These are phyloP conservation scores for Garra rufa DNA, from an alignment of 2,113 vertebrate genomes.

Conservation along the genomic window DNA sequence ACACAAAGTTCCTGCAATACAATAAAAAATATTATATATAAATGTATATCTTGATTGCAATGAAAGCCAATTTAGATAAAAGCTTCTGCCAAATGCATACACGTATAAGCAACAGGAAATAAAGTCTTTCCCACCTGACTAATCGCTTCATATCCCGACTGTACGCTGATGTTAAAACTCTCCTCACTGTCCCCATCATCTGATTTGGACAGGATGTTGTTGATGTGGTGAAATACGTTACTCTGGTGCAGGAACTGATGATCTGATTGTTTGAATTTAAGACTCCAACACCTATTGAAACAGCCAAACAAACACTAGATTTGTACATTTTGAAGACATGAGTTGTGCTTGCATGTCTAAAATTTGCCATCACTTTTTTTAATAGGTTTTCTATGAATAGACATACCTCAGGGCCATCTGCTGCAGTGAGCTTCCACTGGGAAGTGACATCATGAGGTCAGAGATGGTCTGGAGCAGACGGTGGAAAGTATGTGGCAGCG, in stretches of 20 bases:
- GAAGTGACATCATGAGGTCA: constrained; percentile 99
- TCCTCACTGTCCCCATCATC: constrained; percentile 98
- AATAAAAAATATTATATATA: too few species aligned
- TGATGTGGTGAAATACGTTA: constrained; percentile 99
- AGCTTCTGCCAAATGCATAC: not conserved
- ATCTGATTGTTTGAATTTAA: constrained; percentile 99
- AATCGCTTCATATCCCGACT: constrained; percentile 96
- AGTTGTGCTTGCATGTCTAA: not conserved
- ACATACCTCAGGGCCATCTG: constrained; percentile 96
- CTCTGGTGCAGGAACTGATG: constrained; percentile 99
- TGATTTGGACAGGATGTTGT: constrained; percentile 98
- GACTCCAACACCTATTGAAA: constrained; percentile 92
- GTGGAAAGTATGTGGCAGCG: constrained; percentile 96
- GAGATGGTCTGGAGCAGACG: constrained; percentile 98
- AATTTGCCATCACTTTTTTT: not conserved
- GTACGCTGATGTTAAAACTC: constrained; percentile 96
- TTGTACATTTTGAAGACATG: not conserved
- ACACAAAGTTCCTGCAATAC: constrained; percentile 87
- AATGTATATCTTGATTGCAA: not conserved
- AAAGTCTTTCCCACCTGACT: constrained; percentile 81
- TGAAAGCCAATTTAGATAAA: not conserved
- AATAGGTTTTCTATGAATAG: not conserved
- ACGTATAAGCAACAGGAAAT: not conserved
- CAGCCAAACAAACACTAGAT: not conserved
- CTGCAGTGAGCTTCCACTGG: constrained; percentile 94